Base-by-base conservation (phyloP, 1,140 invertebrate species). In the Drosophila teissieri region DNA sequence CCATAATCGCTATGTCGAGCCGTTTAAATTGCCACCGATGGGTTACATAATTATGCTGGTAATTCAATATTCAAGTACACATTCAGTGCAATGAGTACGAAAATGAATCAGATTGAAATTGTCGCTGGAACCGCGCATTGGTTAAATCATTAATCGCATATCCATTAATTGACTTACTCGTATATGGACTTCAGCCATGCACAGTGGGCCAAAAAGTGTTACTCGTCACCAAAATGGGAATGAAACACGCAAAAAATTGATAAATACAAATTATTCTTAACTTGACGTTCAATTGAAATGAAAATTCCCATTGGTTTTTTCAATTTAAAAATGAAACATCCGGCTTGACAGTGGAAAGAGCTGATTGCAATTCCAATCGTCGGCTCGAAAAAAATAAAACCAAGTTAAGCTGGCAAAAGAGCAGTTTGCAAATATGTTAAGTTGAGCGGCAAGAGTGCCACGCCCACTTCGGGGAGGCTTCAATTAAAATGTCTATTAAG, bases 131-230 rank as follows among this genome's bases (percentile, higher is more conserved):
- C 14, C 40, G 17, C 17, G 2, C 67, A 36, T 34, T 11, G 63
- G 34, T 70, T 64, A 67, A 78, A 74, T 74, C 64, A 61, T 82
- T 79, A 83, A 79, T 83, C 72, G 55, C 81, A 46, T 27, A 40
- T 53, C 58, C 77, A 69, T 84, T 84, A 84, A 85, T 55, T 75
- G 77, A 85, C 81, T 80, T 80, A n/a, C n/a, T n/a, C n/a, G n/a
- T n/a, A 80, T 54, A 54, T 53, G 65, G 77, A 69, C 73, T 77
- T 84, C 62, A 17, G 1, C 57, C 12, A 24, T 2, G 53, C 17
- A 57, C 53, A 15, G 36, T 27, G 11, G 53, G 39, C 15, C 12
- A 45, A 45, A 19, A 4, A 12, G 3, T 2, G 12, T 37, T 11
- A 11, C 4, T 14, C 12, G 27, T 7, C 6, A 7, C 2, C 27